Evolutionary conservation across 2,797 vertebrate species (phyloP).

Genomic region (Tenualosa thibaudeaui): DNA sequence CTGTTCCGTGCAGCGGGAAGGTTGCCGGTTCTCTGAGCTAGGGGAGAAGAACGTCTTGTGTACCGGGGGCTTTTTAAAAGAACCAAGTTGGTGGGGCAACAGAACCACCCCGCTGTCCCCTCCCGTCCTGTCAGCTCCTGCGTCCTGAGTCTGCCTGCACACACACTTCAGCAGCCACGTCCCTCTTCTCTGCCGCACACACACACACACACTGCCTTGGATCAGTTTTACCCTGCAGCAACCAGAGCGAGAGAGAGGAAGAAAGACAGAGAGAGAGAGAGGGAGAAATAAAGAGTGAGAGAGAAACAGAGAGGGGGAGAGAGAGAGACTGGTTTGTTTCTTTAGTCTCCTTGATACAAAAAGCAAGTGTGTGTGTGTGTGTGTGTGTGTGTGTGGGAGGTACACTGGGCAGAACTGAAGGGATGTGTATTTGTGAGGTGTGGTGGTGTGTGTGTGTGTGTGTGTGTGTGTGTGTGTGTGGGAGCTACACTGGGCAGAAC

Average conservation of each 20-base stretch:
- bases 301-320: conserved; percentile 70
- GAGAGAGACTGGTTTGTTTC: conserved; percentile 75
- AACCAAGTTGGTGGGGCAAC: conserved; percentile 40
- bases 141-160: conserved; percentile 47
- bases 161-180: conserved; percentile 45
- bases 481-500: conserved; percentile 9
- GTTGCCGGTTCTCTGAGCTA: neutral
- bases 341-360: conserved; percentile 73
- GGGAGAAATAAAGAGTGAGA: conserved; percentile 66
- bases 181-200: neutral
- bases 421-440: too few relatives aligned
- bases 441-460: conserved; percentile 35
- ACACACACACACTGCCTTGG: neutral
- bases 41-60: conserved; percentile 43
- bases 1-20: neutral
- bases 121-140: conserved; percentile 57
- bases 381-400: conserved; percentile 54
- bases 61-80: conserved; percentile 73
- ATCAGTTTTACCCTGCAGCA: neutral
- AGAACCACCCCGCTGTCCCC: conserved; percentile 55
- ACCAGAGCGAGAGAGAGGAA: conserved; percentile 28
- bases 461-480: conserved; percentile 56
- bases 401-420: too few relatives aligned
- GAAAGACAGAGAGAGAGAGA: conserved; percentile 57
- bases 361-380: conserved; percentile 70